Base-by-base conservation (phyloP, 2,113 vertebrate genomes). In the Hippocampus abdominalis region DNA sequence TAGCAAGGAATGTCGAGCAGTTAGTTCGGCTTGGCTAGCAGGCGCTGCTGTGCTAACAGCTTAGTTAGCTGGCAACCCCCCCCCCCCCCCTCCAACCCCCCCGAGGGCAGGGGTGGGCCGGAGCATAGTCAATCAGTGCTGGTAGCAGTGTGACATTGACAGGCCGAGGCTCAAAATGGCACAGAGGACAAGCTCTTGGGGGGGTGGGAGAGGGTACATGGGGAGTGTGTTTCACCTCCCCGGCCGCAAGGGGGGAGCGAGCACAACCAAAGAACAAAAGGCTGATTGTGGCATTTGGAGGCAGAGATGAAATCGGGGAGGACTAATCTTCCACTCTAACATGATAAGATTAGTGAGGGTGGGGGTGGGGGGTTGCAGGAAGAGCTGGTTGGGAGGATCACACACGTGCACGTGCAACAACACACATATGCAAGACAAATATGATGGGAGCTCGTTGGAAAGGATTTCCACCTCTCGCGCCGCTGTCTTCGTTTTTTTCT, bases 261-360 rank as follows among this genome's bases (percentile, higher is more conserved):
- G 78, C 73, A 82, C 70, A 66, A 57, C 32, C 76, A 13, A 83
- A 82, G 81, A 89, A 89, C 87, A 89, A 89, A 86, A 81, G 89
- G 73, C 77, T 82, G 86, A 87, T 84, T 88, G 87, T 90, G 84
- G 86, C 85, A 84, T 88, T 84, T 81, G 80, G 78, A 81, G 70
- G 81, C 79, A 85, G 82, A 76, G 84, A 89, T 83, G 82, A 75
- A 81, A 89, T 89, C 85, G 82, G 82, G 85, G 79, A 85, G 77
- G 87, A 89, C 88, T 90, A 90, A 91, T 91, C 90, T 91, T 81
- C 88, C 84, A 78, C 85, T 84, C 66, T 62, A 80, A 90, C 88
- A 90, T 85, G 88, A 93, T 91, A 85, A 90, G 91, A 92, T 92
- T 90, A 92, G 84, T 84, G 82, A 71, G 68, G 80, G 71, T 80